These are phyloP conservation scores for Microplitis mediator DNA, from an alignment of 1,140 invertebrate species.

Conservation along the genomic window DNA sequence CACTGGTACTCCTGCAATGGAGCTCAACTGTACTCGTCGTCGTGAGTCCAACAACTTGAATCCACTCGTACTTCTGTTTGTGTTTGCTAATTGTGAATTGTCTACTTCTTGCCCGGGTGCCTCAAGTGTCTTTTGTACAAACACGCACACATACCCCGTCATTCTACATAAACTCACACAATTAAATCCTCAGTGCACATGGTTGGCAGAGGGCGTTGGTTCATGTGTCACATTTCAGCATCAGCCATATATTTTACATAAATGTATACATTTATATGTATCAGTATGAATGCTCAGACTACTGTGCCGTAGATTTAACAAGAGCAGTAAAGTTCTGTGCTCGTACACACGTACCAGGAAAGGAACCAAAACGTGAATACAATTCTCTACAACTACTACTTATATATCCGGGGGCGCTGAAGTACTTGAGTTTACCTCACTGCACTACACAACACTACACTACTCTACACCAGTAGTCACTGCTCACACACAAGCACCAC, in stretches of 20 bases:
- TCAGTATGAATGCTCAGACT: no score
- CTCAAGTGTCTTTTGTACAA: slow-evolving; percentile 20
- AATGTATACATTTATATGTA: not conserved
- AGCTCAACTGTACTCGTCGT: no score
- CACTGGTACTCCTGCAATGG: no score
- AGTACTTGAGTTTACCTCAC: slow-evolving; percentile 54
- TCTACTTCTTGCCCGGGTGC: slow-evolving; percentile 54
- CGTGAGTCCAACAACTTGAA: slow-evolving; percentile 42
- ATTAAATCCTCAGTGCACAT: not conserved
- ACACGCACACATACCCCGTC: slow-evolving; percentile 36
- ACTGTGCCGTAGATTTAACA: not conserved
- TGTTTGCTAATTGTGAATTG: slow-evolving; percentile 64
- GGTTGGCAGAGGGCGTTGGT: no score
- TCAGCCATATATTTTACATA: not conserved
- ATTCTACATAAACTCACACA: not conserved
- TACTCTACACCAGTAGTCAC: slow-evolving; percentile 31
- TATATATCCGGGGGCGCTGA: slow-evolving; percentile 32
- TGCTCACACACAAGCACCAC: slow-evolving; percentile 47
- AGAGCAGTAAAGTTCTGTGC: slow-evolving; percentile 3
- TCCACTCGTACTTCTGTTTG: slow-evolving; percentile 58
- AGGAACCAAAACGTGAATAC: not conserved
- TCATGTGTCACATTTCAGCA: not conserved
- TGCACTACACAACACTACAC: slow-evolving; percentile 24
- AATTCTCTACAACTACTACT: not conserved
- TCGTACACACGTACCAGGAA: slow-evolving; percentile 23